Base-by-base conservation (phyloP, 1,140 invertebrate genomes). In the Pachyrhynchus sulphureomaculatus region DNA sequence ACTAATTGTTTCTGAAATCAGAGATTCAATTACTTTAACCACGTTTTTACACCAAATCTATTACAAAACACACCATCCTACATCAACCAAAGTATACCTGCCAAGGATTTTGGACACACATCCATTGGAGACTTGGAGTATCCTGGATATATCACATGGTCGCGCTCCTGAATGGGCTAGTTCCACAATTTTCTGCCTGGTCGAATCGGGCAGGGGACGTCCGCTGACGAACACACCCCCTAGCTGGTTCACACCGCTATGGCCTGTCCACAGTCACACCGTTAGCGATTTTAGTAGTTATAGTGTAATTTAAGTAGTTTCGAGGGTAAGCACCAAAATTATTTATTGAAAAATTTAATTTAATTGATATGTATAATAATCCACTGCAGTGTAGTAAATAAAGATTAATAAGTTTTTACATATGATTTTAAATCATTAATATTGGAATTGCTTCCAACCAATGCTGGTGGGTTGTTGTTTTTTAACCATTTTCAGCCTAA, bases 201-300 rank as follows among this genome's bases (percentile, higher is more conserved):
- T 98, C 42, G 91, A 92, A 80, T 99, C 96, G 1, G 96, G 96
- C 72, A 99, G 81, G 5, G 97, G 97, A 60, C 97, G 83, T 18
- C 97, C 97, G 78, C 97, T 97, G 61, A 99, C 95, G 82, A 96
- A 99, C 49, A 98, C 95, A 34, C 96, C 96, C 55, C 96, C 96
- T 63, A 99, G 86, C 81, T 99, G 96, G 81, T 99, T 99, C 73
- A 99, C 93, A 59, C 96, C 95, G 77, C 92, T 95, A 83, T 96
- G 94, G 65, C 94, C 94, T 80, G 89, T 57, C 87, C 73, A 76
- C 73, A 76, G 75, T 72, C 69, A 68, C 68, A 70, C 64, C 68
- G 74, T 56, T 45, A 56, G 39, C 36, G 5, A 18, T 18, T 8
- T 20, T 21, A 5, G 18, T n/a, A 12, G 17, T 45, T 21, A 2